Base-by-base conservation (phyloP, 2,888 invertebrate species). In the Ophonus ardosiacus region DNA sequence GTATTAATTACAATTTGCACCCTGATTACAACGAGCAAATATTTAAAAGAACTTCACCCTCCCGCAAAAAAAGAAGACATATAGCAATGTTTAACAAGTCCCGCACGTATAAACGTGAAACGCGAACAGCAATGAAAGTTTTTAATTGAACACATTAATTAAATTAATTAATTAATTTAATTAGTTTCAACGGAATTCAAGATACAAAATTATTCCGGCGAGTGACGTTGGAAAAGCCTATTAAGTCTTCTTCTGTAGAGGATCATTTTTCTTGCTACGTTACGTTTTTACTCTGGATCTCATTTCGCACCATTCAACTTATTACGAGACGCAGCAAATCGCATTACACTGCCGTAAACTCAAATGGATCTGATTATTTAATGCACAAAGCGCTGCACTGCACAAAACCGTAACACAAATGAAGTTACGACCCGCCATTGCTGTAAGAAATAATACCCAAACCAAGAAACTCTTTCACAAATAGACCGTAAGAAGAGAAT, bases 81-180 rank as follows among this genome's bases (percentile, higher is more conserved):
- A 84, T 79, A 71, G 80, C 56, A 71, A 85, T 85, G 71, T 80
- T 85, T 80, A 79, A 84, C 84, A 84, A 85, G 85, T 85, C 68
- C 80, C 68, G 85, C 85, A 85, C 85, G 85, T 85, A 80, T 68
- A 76, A 80, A 80, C 85, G 68, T 40, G 85, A 80, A 85, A 85
- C 80, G 68, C 79, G 85, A 85, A 85, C 68, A 40, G 80, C 80
- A 80, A 80, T 85, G 71, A 80, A 85, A 85, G 85, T 85, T 85
- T 85, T 85, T 80, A 85, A 85, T 85, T 79, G 81, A 78, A 79
- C 86, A 83, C 84, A 80, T 86, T 85, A 84, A 86, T 86, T 85
- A 84, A 85, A 86, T 86, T 86, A 86, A 86, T 86, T 86, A 86
- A 86, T 86, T 86, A 86, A 86, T 82, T 76, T 82, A 86, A 86